Conservation (phyloP, 2,797 vertebrate species). For the Mus spretus region DNA sequence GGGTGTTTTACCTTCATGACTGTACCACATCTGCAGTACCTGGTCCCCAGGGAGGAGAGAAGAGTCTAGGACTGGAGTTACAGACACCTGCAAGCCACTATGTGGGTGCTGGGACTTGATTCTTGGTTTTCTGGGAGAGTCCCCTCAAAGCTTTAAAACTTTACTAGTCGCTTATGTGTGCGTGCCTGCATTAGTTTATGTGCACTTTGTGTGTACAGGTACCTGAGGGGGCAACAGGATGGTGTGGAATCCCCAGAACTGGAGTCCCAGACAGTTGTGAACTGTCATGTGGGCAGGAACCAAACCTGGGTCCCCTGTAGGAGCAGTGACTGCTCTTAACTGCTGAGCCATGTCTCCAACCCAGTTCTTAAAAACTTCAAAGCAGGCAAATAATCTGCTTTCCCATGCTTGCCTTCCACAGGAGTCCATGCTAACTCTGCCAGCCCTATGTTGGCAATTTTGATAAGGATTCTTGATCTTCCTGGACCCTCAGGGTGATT, state of each 20-base stretch:
- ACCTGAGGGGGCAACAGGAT: background rate
- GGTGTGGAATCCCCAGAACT: background rate
- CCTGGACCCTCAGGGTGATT: background rate
- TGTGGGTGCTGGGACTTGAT: background rate
- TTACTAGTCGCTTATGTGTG: background rate
- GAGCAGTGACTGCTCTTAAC: background rate
- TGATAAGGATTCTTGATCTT: background rate
- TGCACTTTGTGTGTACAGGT: background rate
- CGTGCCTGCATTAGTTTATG: too few relatives aligned
- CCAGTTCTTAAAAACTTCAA: background rate
- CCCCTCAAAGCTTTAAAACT: background rate
- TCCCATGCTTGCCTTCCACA: background rate
- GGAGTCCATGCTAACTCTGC: background rate
- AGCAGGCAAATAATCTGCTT: background rate
- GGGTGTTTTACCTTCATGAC: background rate
- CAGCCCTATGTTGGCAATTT: background rate
- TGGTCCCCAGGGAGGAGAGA: background rate
- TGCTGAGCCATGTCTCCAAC: background rate
- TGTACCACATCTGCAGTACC: background rate
- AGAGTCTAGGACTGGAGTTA: background rate
- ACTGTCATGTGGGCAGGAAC: background rate
- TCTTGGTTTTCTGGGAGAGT: background rate
- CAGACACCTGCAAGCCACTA: background rate
- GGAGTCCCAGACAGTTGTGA: background rate
- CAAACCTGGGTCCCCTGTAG: background rate